Evolutionary conservation across 2,888 invertebrate species (phyloP).

Genomic region (Vanessa cardui): DNA sequence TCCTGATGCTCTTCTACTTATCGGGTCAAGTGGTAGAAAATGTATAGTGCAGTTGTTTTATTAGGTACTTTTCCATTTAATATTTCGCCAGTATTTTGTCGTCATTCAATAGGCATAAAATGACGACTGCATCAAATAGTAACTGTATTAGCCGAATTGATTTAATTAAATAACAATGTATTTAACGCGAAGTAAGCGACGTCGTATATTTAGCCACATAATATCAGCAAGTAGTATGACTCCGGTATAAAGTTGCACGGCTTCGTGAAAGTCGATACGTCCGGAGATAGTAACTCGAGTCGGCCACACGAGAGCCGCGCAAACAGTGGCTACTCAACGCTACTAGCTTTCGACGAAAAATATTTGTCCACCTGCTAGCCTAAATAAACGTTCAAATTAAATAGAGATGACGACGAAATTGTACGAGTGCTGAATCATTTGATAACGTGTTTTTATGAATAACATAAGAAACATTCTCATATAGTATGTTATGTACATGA

Average conservation of each 20-base stretch:
- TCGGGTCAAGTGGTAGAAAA: no score
- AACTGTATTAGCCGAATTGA: no score
- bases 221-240: conserved; percentile 6
- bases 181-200: no score
- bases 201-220: conserved; percentile 5
- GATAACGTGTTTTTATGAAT: background rate
- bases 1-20: no score
- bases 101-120: no score
- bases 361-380: conserved; percentile 20
- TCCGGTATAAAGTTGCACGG: conserved; percentile 29
- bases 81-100: no score
- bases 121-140: no score
- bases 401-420: background rate
- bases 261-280: conserved; percentile 44
- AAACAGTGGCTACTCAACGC: conserved; percentile 10
- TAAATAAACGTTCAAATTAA: conserved; percentile 16
- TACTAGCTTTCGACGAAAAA: conserved; percentile 8
- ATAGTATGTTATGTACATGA: background rate
- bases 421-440: background rate
- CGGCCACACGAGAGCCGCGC: conserved; percentile 10
- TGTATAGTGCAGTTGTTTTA: no score
- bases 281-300: conserved; percentile 29
- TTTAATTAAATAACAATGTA: no score
- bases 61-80: no score
- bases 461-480: background rate